Percentiles rank a stretch among this genome's conserved stretches.
These are phyloP conservation scores for Dryobota labecula DNA, from an alignment of 2,888 invertebrate genomes.

Conservation along the genomic window DNA sequence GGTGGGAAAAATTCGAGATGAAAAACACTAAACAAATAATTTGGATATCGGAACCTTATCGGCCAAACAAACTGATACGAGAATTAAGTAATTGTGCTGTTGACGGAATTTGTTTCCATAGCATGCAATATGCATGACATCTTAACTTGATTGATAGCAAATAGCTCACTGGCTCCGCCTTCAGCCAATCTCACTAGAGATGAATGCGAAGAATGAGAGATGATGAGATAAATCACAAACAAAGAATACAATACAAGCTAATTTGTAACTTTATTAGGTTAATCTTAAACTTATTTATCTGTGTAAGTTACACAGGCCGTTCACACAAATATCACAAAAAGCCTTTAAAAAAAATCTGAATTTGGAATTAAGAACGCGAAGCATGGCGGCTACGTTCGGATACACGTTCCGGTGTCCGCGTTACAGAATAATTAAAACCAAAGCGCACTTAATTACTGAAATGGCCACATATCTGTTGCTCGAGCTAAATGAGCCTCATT, in stretches of 20 bases:
- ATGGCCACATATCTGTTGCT: slow-evolving; percentile 77
- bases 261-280: not conserved
- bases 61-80: slow-evolving; percentile 30
- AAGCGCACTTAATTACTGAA: slow-evolving; percentile 81
- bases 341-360: slow-evolving; percentile 57
- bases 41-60: slow-evolving; percentile 38
- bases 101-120: not conserved
- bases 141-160: not conserved
- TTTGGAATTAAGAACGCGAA: slow-evolving; percentile 68
- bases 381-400: slow-evolving; percentile 68
- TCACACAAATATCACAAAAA: slow-evolving; percentile 19
- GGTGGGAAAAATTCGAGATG: slow-evolving; percentile 51
- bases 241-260: not conserved
- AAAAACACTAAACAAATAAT: slow-evolving; percentile 41
- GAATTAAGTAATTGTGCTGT: slow-evolving; percentile 13
- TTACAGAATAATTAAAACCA: slow-evolving; percentile 77
- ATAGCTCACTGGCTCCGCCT: not conserved
- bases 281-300: slow-evolving; percentile 2
- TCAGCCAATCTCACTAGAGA: not conserved
- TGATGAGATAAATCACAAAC: not conserved
- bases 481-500: slow-evolving; percentile 78
- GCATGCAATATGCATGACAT: not conserved
- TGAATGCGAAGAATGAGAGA: not conserved
- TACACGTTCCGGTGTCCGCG: slow-evolving; percentile 80
- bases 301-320: slow-evolving; percentile 17